Base-by-base conservation (phyloP, 1,140 invertebrate species). In the Epicauta chinensis region DNA sequence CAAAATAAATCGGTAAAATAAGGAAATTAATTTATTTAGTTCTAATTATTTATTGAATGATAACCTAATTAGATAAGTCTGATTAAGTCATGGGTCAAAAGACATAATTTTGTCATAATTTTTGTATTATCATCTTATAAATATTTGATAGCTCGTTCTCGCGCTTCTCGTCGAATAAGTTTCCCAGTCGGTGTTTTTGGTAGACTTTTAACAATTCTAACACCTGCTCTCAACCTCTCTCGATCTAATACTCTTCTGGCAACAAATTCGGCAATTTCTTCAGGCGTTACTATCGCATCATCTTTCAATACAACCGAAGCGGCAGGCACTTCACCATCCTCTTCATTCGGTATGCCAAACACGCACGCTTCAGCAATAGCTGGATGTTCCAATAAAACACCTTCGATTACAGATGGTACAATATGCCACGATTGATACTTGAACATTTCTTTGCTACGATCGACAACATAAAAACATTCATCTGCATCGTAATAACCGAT, bases 391-490 rank as follows among this genome's bases (percentile, higher is more conserved):
- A 51, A 59, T 9, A 90, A 72, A 3, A 87, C 62, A 29, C 71
- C 73, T 66, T 90, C 87, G 11, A 90, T 77, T 56, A 72, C 70
- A 1, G 70, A 67, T 17, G 72, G 74, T 6, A 71, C 69, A 30
- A 76, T 75, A 63, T 77, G 75, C 34, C 71, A 63, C 17, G 71
- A 74, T 61, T 75, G 75, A 43, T 81, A 86, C 70, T 88, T 88
- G 45, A 88, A 84, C 13, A 88, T 72, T 61, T 87, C 84, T 55
- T 86, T 88, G 17, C 84, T 64, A 38, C 86, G 69, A 49, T 84
- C 84, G 11, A 82, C 74, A 36, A 87, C 75, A 50, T 73, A 83
- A 32, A 87, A 75, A 42, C 75, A 78, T 0, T 75, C 76, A n/a
- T 82, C 73, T 43, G 79, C 71, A 53, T 86, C 81, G 48, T 80